These are phyloP conservation scores for Hephaestus fuliginosus DNA, from an alignment of 2,797 vertebrate species.

Conservation along the genomic window DNA sequence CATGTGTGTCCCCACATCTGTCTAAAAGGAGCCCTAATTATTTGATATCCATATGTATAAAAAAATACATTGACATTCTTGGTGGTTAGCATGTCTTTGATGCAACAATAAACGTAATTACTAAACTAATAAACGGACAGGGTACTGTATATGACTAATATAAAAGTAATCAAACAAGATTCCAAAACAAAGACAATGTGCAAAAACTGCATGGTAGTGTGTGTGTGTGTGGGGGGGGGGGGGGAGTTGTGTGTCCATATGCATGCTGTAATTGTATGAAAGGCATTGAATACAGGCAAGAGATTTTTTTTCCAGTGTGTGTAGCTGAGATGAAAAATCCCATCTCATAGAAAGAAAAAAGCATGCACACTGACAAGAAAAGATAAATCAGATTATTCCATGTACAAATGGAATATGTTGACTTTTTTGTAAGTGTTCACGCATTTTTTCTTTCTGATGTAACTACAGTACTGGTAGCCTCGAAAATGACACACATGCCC, in stretches of 20 bases:
- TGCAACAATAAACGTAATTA: background rate
- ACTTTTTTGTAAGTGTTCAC: background rate
- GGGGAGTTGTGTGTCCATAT: background rate
- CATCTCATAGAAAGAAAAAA: background rate
- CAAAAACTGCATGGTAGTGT: background rate
- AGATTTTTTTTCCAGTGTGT: background rate
- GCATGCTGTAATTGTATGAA: background rate
- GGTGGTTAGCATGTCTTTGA: too few species aligned
- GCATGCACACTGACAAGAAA: too few species aligned
- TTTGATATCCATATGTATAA: background rate
- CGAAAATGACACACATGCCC: conserved; percentile 42
- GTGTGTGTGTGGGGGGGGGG: background rate
- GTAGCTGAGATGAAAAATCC: background rate
- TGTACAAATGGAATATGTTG: background rate
- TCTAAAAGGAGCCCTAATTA: background rate
- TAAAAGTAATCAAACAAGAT: background rate
- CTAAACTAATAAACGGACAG: background rate
- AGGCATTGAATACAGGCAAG: background rate
- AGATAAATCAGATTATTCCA: background rate
- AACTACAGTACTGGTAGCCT: background rate
- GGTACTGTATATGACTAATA: background rate
- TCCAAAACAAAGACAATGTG: background rate
- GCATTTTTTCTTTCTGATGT: background rate
- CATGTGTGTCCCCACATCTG: background rate
- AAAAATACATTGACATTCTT: background rate